A percentile compares a stretch with the other conserved stretches of the same genome.
Evolutionary conservation across 2,113 vertebrate species (phyloP).

Genomic region (Callaeas wilsoni): DNA sequence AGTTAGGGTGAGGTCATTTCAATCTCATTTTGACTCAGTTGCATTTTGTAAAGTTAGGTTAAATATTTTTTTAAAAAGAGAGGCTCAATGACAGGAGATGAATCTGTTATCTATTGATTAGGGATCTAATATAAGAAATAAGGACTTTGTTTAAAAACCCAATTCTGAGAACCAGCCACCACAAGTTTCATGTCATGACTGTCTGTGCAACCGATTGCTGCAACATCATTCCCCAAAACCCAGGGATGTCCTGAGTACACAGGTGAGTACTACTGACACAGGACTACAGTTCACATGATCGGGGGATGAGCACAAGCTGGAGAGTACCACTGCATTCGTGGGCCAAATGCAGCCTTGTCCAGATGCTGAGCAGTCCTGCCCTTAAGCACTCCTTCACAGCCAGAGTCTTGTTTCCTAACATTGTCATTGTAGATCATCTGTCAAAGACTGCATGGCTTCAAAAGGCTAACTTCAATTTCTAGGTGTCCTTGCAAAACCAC

Average conservation of each 20-base stretch:
- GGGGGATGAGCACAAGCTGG: not conserved
- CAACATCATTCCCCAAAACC: not conserved
- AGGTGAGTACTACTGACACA: not conserved
- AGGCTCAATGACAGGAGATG: not conserved
- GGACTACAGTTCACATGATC: fast-evolving
- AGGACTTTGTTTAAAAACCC: not conserved
- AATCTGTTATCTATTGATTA: not conserved
- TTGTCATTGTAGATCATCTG: not conserved
- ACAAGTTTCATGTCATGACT: not conserved
- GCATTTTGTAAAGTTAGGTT: not conserved
- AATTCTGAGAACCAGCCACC: not conserved
- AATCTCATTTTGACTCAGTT: not conserved
- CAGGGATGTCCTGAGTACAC: not conserved
- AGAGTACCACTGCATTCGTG: not conserved
- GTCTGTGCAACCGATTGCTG: not conserved
- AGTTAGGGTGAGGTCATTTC: not conserved
- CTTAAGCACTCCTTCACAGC: not conserved
- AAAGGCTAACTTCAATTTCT: not conserved
- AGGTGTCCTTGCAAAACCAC: not conserved
- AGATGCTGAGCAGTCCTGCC: not conserved
- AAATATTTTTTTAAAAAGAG: not conserved
- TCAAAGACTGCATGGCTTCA: not conserved
- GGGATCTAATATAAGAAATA: not conserved
- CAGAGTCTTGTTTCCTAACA: not conserved
- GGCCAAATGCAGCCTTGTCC: not conserved